Evolutionary conservation across 2,888 invertebrate species (phyloP).

Genomic region (Apamea epomidion): DNA sequence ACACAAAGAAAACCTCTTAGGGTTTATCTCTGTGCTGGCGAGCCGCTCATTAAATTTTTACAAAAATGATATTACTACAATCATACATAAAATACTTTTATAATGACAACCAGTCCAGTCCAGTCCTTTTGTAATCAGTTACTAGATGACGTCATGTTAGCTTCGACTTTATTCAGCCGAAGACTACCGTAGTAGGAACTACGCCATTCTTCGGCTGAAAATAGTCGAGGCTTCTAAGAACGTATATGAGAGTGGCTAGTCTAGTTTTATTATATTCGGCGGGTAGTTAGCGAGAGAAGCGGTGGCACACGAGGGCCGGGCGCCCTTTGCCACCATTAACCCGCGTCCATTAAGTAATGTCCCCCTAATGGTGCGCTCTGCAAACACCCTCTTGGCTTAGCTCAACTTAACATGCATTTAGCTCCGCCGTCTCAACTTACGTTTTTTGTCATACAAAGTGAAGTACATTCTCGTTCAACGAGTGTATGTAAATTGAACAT

Average conservation of each 20-base stretch:
- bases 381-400: constrained; percentile 76
- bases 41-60: too few relatives aligned
- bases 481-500: constrained; percentile 44
- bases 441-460: constrained; percentile 54
- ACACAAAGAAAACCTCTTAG: background rate
- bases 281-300: constrained; percentile 50
- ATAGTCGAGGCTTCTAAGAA: background rate
- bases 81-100: background rate
- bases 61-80: too few relatives aligned
- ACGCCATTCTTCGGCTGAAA: background rate
- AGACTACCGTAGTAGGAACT: constrained; percentile 1
- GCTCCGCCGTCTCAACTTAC: constrained; percentile 59
- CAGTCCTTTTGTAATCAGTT: background rate
- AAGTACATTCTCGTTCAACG: constrained; percentile 32
- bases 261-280: constrained; percentile 61
- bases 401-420: constrained; percentile 73
- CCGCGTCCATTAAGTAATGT: constrained; percentile 86
- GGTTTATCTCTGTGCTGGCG: too few relatives aligned
- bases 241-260: constrained; percentile 47
- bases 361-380: constrained; percentile 75
- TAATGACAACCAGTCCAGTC: background rate
- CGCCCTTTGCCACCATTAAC: constrained; percentile 76
- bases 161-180: background rate
- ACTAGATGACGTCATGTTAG: constrained; percentile 3
- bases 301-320: constrained; percentile 65